phyloP scores from a whole-genome alignment of 2,888 invertebrate species.

The Andrena trimmerana region DNA sequence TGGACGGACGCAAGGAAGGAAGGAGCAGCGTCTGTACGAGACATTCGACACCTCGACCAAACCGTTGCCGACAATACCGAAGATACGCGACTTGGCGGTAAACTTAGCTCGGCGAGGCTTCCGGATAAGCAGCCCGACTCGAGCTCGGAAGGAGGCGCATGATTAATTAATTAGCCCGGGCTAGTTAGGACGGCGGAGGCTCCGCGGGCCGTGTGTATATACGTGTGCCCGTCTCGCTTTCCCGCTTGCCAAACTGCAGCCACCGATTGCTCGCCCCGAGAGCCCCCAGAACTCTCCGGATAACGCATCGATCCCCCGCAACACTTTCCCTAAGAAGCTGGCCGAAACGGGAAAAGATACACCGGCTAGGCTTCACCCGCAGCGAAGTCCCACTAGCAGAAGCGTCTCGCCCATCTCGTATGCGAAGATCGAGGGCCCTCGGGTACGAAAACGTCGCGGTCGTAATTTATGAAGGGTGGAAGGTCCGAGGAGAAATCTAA shows the following conservation, averaged over 20 bases:
- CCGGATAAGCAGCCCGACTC: constrained; percentile 81
- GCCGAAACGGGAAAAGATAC: too few relatives aligned
- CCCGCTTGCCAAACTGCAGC: constrained; percentile 44
- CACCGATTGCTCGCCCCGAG: constrained; percentile 58
- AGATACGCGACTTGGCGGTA: constrained; percentile 84
- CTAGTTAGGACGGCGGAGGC: constrained; percentile 78
- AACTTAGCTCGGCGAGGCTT: constrained; percentile 81
- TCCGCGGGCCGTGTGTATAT: constrained; percentile 43
- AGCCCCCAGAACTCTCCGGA: too few relatives aligned
- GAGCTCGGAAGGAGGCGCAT: constrained; percentile 78
- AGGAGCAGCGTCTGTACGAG: constrained; percentile 81
- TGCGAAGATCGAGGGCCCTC: constrained; percentile 11
- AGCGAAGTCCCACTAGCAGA: too few relatives aligned
- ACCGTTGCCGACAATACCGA: constrained; percentile 82
- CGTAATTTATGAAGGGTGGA: constrained; percentile 36
- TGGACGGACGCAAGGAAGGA: constrained; percentile 64
- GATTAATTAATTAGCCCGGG: constrained; percentile 85
- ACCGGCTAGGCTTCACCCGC: too few relatives aligned
- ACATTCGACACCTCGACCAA: constrained; percentile 84
- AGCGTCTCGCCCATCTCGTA: not conserved
- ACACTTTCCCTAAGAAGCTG: not conserved
- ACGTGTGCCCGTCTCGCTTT: constrained; percentile 43
- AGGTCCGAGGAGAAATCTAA: constrained; percentile 37
- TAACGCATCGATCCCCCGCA: constrained; percentile 11
- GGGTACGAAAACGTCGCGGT: not conserved